Conservation (phyloP, 2,113 vertebrate genomes). For the Myiozetetes cayanensis region DNA sequence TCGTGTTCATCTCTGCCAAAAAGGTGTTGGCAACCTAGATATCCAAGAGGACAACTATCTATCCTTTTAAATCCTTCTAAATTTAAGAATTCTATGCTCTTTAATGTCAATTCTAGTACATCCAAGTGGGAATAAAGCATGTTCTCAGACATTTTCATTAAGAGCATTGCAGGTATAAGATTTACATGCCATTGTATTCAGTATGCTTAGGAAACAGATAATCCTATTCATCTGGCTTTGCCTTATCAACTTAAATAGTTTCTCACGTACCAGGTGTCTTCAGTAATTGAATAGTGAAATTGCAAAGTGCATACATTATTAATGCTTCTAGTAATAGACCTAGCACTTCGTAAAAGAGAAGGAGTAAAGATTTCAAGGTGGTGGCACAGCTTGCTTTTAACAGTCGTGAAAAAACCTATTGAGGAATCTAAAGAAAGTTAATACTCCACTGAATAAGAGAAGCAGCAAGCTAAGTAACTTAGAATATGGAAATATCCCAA, state of each 20-base stretch:
- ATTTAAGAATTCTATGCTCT: neutral
- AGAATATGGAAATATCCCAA: neutral
- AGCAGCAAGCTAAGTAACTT: neutral
- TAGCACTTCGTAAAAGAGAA: neutral
- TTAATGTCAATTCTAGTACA: neutral
- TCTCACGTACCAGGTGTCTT: neutral
- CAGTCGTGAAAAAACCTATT: neutral
- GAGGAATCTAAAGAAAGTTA: neutral
- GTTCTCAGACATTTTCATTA: neutral
- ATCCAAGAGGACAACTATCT: neutral
- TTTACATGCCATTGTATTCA: neutral
- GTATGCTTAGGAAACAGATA: neutral
- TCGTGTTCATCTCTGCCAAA: neutral
- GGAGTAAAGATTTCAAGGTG: neutral
- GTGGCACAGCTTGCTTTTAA: neutral
- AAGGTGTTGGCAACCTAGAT: neutral
- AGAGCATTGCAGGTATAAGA: neutral
- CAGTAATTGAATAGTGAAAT: slow-evolving; percentile 18
- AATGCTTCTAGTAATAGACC: slow-evolving; percentile 14
- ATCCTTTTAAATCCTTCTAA: neutral
- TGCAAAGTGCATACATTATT: slow-evolving; percentile 23
- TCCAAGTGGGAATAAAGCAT: neutral
- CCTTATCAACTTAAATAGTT: slow-evolving; percentile 16
- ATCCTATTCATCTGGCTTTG: slow-evolving; percentile 29
- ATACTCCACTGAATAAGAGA: neutral